phyloP scores from a whole-genome alignment of 92 coral and sea anemone genomes.

The Galaxea fascicularis region DNA sequence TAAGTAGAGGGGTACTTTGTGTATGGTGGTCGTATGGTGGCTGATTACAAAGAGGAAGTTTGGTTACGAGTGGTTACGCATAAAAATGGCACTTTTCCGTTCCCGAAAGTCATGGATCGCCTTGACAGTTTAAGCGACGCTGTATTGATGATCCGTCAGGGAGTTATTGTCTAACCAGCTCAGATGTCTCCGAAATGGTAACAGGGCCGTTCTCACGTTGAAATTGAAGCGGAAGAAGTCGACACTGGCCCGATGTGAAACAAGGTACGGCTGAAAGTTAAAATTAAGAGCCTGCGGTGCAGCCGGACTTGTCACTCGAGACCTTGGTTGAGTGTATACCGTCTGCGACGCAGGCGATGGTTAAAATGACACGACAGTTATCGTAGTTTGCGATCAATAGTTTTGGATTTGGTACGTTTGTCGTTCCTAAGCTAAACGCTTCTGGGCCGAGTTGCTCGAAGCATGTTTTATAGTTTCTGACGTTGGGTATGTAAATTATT shows the following conservation, averaged over 20 bases:
- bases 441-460: no score
- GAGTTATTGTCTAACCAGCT: slow-evolving; percentile 21
- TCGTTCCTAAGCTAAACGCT: no score
- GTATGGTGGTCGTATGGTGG: slow-evolving; percentile 24
- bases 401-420: no score
- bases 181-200: slow-evolving; percentile 47
- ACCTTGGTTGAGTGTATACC: no score
- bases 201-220: not conserved
- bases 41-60: not conserved
- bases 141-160: slow-evolving; percentile 33
- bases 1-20: slow-evolving; percentile 2
- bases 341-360: no score
- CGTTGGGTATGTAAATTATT: no score
- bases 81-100: slow-evolving; percentile 33
- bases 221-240: not conserved
- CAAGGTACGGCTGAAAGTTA: not conserved
- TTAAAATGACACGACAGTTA: no score
- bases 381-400: no score
- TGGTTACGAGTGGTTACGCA: not conserved
- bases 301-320: no score
- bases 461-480: no score
- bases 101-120: slow-evolving; percentile 22
- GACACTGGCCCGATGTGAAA: not conserved
- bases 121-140: slow-evolving; percentile 32
- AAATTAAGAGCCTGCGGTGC: no score